Evolutionary conservation across 2,113 vertebrate genomes (phyloP).

Genomic region (Podarcis raffonei): DNA sequence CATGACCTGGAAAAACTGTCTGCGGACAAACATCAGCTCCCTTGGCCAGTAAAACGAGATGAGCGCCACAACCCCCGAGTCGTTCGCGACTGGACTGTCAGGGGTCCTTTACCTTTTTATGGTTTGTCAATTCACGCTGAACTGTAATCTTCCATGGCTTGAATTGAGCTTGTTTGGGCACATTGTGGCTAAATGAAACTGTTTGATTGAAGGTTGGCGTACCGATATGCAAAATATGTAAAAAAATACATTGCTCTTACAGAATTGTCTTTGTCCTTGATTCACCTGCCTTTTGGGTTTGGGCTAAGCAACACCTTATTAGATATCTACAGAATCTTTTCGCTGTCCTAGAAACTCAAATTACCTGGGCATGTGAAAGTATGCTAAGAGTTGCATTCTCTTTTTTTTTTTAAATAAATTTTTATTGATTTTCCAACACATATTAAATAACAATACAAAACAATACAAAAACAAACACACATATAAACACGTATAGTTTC

Average conservation of each 20-base stretch:
- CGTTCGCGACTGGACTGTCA: too few species aligned
- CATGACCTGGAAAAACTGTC: too few species aligned
- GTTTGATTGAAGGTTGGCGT: not conserved
- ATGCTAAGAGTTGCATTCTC: not conserved
- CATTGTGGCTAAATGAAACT: too few species aligned
- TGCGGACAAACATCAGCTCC: too few species aligned
- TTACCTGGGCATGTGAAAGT: not conserved
- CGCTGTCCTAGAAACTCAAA: not conserved
- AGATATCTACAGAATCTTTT: not conserved
- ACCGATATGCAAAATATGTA: not conserved
- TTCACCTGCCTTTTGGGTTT: too few species aligned
- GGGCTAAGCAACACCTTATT: not conserved
- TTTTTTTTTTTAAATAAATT: not conserved
- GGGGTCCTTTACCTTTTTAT: too few species aligned
- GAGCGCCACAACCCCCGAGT: too few species aligned
- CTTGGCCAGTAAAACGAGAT: too few species aligned
- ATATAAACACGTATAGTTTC: too few species aligned
- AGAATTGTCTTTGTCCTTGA: not conserved
- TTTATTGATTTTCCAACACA: too few species aligned
- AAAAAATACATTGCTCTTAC: not conserved
- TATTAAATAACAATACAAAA: too few species aligned
- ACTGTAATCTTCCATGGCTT: not conserved
- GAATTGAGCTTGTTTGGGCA: not conserved
- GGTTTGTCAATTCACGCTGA: not conserved
- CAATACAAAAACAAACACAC: too few species aligned